These are phyloP conservation scores for Capromys pilorides DNA, from an alignment of 2,797 vertebrate species.

Conservation along the genomic window DNA sequence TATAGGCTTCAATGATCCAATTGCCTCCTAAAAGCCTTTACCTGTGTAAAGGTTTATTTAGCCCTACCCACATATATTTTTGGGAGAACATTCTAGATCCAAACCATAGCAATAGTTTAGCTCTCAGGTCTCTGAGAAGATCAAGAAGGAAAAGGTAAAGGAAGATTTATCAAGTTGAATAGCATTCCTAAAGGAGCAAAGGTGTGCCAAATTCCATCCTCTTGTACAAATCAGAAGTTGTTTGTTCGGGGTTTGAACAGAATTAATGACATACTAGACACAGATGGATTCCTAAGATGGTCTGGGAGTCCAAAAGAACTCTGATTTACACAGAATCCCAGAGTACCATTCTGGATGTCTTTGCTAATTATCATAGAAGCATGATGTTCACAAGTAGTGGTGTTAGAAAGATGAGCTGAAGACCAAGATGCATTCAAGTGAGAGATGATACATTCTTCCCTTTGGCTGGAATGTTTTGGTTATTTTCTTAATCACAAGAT, in stretches of 20 bases:
- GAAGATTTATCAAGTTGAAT: constrained; percentile 10
- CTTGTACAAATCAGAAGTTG: neutral
- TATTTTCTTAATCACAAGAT: constrained; percentile 16
- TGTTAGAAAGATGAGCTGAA: constrained; percentile 11
- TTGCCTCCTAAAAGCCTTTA: neutral
- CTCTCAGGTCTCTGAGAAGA: constrained; percentile 2
- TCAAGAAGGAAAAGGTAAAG: constrained; percentile 9
- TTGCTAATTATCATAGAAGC: neutral
- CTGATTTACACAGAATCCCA: neutral
- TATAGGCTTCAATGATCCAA: neutral
- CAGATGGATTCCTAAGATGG: neutral
- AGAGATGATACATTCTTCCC: neutral
- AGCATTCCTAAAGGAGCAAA: constrained; percentile 17
- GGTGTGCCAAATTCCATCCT: constrained; percentile 12
- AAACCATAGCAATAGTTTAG: neutral
- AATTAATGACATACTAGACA: neutral
- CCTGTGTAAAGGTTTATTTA: neutral
- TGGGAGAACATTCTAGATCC: neutral
- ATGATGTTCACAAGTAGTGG: neutral
- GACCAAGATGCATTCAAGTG: neutral
- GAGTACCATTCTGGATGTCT: neutral
- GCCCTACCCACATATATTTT: neutral
- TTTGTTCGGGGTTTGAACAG: neutral
- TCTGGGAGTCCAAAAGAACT: neutral
- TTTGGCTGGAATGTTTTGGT: neutral